Evolutionary conservation across 1,140 invertebrate genomes (phyloP).

Genomic region (Bombus waltoni): DNA sequence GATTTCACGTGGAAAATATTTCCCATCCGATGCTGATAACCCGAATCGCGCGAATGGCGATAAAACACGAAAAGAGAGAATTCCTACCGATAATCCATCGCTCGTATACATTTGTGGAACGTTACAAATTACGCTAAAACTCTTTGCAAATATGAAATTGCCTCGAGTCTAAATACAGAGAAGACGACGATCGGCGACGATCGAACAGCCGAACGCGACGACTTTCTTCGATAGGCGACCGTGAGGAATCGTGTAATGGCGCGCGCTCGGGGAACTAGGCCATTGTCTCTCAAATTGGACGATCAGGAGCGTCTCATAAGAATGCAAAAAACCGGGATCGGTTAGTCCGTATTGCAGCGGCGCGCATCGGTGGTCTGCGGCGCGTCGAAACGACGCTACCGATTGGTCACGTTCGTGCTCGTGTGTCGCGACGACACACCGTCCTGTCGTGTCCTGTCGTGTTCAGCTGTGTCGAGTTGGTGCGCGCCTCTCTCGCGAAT

Average conservation of each 20-base stretch:
- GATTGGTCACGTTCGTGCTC: constrained; percentile 57
- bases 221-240: constrained; percentile 32
- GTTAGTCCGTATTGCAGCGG: constrained; percentile 16
- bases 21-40: neutral
- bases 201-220: neutral
- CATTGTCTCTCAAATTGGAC: constrained; percentile 46
- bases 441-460: constrained; percentile 3
- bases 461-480: neutral
- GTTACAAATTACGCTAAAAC: neutral
- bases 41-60: neutral
- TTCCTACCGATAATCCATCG: neutral
- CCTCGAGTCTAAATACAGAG: neutral
- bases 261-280: constrained; percentile 36
- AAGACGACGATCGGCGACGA: neutral
- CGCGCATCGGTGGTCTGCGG: neutral
- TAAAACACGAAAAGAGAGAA: neutral
- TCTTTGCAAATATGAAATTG: neutral
- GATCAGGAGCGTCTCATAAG: constrained; percentile 29
- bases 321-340: constrained; percentile 27
- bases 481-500: constrained; percentile 29
- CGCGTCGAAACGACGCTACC: constrained; percentile 47
- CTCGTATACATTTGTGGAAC: neutral
- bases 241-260: neutral
- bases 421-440: constrained; percentile 21
- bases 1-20: constrained; percentile 7